Evolutionary conservation across 2,113 vertebrate species (phyloP), one percentile per base, ranked within the genome.

Genomic region (Psammodynastes pulverulentus): DNA sequence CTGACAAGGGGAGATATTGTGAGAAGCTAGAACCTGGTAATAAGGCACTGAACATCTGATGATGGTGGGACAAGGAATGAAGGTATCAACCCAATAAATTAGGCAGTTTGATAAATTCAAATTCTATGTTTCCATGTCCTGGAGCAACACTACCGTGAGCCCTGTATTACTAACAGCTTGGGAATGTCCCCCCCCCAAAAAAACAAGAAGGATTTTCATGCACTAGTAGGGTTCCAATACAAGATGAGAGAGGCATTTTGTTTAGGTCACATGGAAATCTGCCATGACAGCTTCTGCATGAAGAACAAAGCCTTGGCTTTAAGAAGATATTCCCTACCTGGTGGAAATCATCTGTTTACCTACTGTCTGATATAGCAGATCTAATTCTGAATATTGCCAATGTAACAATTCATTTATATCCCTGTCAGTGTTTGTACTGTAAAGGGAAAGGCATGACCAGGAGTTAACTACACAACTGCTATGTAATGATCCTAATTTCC

Each of bases 401-500:
- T 86, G 58, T 23, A 86, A 85, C 94, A 91, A 91, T 89, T 96
- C 92, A 92, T 56, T 88, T 62, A 89, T 94, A 90, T 91, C 88
- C 90, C 89, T 49, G 46, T 49, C 89, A 90, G 5, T 86, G 88
- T 89, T 94, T 92, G 89, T 24, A 93, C 39, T 10, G 87, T 91
- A 92, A 91, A 95, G 84, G 79, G 94, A 93, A 93, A 96, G 94
- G 95, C 95, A 94, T 94, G 95, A 94, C 87, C 53, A 92, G 94
- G 95, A 95, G 96, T 96, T 97, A 97, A 97, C 95, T 88, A 91
- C 93, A 95, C 95, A 96, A 96, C 94, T 95, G 94, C 86, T 97
- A 97, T 95, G 95, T 96, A 97, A 92, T 94, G 95, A 95, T 97
- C 94, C 95, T 97, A 95, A 97, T 97, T 97, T 97, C 96, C 96